Percentiles rank a stretch among this genome's conserved stretches.
phyloP scores from a whole-genome alignment of 2,888 invertebrate species.

The Drosophila infuscata region DNA sequence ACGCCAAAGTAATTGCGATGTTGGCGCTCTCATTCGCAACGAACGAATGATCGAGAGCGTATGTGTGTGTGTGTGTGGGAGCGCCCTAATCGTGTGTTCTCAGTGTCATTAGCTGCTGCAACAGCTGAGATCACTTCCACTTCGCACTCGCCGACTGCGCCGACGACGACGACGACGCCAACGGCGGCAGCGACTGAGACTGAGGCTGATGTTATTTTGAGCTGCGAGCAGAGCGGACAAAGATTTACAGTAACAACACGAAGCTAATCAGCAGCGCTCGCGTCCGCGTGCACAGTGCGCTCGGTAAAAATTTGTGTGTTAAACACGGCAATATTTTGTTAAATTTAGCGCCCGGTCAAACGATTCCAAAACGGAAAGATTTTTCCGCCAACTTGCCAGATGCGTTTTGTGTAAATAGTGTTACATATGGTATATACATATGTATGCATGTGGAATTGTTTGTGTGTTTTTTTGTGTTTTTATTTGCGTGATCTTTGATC shows the following conservation, averaged over 20 bases:
- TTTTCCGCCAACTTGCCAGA: constrained; percentile 54
- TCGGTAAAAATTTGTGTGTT: constrained; percentile 54
- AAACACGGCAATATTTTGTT: constrained; percentile 62
- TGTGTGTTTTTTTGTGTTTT: constrained; percentile 18
- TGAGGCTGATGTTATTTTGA: constrained; percentile 72
- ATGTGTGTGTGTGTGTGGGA: constrained; percentile 60
- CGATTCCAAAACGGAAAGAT: constrained; percentile 31
- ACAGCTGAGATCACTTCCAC: constrained; percentile 70
- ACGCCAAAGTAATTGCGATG: constrained; percentile 69
- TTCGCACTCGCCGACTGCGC: constrained; percentile 37
- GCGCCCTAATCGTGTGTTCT: constrained; percentile 60
- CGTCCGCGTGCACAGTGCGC: constrained; percentile 69
- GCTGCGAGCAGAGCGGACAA: constrained; percentile 60
- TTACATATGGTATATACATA: constrained; percentile 9
- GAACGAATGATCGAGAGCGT: constrained; percentile 10
- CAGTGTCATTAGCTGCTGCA: constrained; percentile 64
- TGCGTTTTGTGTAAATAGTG: constrained; percentile 32
- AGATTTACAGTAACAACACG: constrained; percentile 79
- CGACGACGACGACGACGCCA: constrained; percentile 22
- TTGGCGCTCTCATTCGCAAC: constrained; percentile 42
- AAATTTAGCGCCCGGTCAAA: constrained; percentile 69
- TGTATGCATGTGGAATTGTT: neutral
- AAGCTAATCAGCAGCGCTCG: constrained; percentile 71
- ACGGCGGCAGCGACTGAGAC: constrained; percentile 21
- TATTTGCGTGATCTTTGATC: constrained; percentile 36